Evolutionary conservation across 2,797 vertebrate genomes (phyloP), one percentile per base, ranked within the genome.

Genomic region (Telmatherina bonti): DNA sequence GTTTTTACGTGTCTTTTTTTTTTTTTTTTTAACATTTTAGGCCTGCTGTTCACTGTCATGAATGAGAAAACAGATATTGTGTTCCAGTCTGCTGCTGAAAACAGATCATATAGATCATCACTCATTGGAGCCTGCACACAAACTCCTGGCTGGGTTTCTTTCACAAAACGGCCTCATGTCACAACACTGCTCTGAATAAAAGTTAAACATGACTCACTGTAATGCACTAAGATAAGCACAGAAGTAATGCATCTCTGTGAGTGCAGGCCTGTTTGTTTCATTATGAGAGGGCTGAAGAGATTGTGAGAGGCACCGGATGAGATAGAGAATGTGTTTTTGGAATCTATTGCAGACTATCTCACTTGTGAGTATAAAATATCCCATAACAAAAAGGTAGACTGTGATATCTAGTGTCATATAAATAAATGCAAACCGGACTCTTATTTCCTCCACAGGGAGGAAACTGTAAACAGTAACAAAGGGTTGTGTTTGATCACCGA

Each of bases 141-240:
- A 63, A 67, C 71, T 79, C 69, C 75, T 83, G 81, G 31, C 73
- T 80, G 53, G 63, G 53, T 80, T 91, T 89, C 71, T 74, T 83
- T 84, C 80, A 51, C 56, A 74, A 84, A 85, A 80, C 13, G 53
- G 52, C 49, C 51, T 10, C 18, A 52, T 81, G 70, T 89, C 87
- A 82, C 76, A 87, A 76, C 78, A 82, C 24, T 43, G 60, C 74
- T 70, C 51, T 49, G 67, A 82, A 76, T 66, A 75, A 79, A 83
- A 88, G 78, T 85, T 87, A 67, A 81, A 86, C 85, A 78, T 76
- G 81, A 91, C 86, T 88, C 81, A 84, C 61, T 74, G 80, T 79
- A 85, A 88, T 74, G 73, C 68, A 67, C 49, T 1, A 43, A 77
- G 87, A 88, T 91, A 86, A 82, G 79, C 65, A 4, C 43, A 58